phyloP scores from a whole-genome alignment of 2,113 vertebrate genomes.

The Copsychus sechellarum region DNA sequence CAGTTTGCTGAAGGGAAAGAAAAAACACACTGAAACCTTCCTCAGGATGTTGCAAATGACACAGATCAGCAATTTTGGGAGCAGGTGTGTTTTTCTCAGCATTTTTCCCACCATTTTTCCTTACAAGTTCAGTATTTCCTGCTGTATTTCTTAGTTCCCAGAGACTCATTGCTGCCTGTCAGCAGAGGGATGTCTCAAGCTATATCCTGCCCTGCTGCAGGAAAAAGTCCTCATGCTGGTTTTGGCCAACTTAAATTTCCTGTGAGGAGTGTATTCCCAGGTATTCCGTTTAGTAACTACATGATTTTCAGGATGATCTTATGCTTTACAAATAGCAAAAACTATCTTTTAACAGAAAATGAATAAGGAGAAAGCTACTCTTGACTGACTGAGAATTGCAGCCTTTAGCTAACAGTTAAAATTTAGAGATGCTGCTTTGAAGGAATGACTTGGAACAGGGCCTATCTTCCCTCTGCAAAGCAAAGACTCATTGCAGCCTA shows the following conservation, averaged over 20 bases:
- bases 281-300: neutral
- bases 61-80: neutral
- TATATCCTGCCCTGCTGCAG: neutral
- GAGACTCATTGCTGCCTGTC: neutral
- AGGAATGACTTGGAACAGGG: neutral
- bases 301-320: neutral
- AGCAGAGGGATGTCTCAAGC: neutral
- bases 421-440: constrained; percentile 8
- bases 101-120: neutral
- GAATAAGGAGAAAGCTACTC: neutral
- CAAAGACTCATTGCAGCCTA: neutral
- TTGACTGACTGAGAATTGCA: neutral
- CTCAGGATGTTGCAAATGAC: neutral
- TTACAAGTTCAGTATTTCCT: neutral
- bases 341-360: neutral
- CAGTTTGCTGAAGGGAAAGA: neutral
- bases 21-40: neutral
- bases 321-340: neutral
- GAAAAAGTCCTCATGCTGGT: neutral
- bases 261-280: neutral
- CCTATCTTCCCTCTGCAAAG: constrained; percentile 29
- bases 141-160: neutral
- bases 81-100: constrained; percentile 1
- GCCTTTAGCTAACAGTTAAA: neutral
- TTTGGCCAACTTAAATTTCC: neutral